Evolutionary conservation across 2,797 vertebrate species (phyloP).

Genomic region (Ctenosaura bakeri): DNA sequence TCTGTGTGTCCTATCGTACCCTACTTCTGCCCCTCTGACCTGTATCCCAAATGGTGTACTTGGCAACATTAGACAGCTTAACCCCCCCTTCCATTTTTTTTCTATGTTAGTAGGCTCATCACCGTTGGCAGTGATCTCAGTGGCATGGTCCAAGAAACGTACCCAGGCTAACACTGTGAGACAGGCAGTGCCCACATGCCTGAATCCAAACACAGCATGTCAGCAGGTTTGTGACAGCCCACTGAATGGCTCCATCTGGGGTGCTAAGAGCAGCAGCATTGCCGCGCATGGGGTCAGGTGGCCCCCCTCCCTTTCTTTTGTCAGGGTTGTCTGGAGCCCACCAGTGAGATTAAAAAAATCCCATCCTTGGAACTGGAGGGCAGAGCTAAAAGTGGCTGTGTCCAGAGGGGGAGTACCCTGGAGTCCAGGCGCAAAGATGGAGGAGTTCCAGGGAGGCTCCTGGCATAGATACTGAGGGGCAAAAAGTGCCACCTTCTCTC

Average conservation of each 20-base stretch:
- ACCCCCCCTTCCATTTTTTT: background rate
- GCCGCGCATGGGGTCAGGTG: background rate
- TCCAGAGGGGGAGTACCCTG: background rate
- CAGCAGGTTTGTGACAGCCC: background rate
- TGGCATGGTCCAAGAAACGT: slow-evolving; percentile 2
- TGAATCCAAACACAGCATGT: background rate
- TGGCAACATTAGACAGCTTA: background rate
- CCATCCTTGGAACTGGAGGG: background rate
- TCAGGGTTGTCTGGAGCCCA: background rate
- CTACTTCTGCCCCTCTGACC: too few relatives aligned
- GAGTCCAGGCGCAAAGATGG: background rate
- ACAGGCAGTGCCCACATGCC: background rate
- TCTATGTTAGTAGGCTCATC: background rate
- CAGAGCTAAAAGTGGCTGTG: too few relatives aligned
- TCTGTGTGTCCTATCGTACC: background rate
- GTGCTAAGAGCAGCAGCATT: background rate
- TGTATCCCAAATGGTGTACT: background rate
- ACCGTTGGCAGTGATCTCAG: background rate
- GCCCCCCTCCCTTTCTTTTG: background rate
- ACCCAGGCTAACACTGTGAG: background rate
- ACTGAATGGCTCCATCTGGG: background rate
- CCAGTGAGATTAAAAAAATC: background rate
- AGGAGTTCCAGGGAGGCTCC: background rate
- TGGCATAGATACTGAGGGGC: background rate
- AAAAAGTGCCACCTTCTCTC: background rate